Evolutionary conservation across 2,888 invertebrate genomes (phyloP).

Genomic region (Campoletis raptor): DNA sequence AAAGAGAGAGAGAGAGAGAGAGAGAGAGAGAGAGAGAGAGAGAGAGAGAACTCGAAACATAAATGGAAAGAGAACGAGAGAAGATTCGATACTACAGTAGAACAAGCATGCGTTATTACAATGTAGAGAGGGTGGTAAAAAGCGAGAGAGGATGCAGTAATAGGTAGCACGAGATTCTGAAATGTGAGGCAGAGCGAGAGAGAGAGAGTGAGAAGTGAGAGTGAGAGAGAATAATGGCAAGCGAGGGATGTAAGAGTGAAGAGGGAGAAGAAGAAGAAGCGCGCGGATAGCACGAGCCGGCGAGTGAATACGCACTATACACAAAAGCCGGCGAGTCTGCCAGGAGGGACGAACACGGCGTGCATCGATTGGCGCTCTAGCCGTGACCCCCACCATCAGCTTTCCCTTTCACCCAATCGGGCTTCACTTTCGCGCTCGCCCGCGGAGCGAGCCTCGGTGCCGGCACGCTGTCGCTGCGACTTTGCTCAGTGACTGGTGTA

Average conservation of each 20-base stretch:
- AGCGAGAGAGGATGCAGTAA: constrained; percentile 57
- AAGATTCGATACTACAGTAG: constrained; percentile 30
- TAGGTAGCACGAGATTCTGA: constrained; percentile 1
- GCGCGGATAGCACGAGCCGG: constrained; percentile 63
- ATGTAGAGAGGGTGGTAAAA: constrained; percentile 55
- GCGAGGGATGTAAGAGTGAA: constrained; percentile 24
- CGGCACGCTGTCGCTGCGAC: constrained; percentile 71
- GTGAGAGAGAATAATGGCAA: constrained; percentile 59
- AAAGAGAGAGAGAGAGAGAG: constrained; percentile 14
- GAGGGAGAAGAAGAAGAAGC: constrained; percentile 65
- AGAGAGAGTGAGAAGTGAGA: constrained; percentile 21
- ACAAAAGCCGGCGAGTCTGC: constrained; percentile 67
- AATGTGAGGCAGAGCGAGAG: constrained; percentile 29
- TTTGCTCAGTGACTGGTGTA: constrained; percentile 71
- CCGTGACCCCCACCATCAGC: constrained; percentile 85
- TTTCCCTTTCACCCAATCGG: constrained; percentile 85
- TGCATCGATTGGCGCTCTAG: constrained; percentile 84
- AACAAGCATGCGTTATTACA: constrained; percentile 54
- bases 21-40: constrained; percentile 14
- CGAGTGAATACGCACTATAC: constrained; percentile 63
- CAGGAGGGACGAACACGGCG: constrained; percentile 78
- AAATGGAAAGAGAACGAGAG: constrained; percentile 19
- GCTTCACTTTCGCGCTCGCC: constrained; percentile 84
- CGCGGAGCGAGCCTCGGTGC: constrained; percentile 78
- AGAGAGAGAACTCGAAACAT: constrained; percentile 1